Percentiles rank a stretch among this genome's conserved stretches.
Evolutionary conservation across 2,888 invertebrate genomes (phyloP).

Genomic region (Latheticus oryzae): DNA sequence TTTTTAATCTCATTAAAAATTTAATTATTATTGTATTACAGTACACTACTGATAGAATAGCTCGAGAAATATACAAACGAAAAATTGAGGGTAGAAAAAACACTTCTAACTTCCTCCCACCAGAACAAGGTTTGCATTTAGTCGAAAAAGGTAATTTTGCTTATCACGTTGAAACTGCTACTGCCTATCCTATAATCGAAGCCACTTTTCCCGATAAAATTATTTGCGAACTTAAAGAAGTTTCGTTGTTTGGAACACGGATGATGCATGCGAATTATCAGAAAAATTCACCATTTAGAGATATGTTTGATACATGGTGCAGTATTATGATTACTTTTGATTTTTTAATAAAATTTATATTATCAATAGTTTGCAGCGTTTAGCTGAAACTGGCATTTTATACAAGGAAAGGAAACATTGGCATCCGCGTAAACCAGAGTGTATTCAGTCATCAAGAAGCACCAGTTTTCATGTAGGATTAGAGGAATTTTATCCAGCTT

Average conservation of each 20-base stretch:
- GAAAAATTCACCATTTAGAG: constrained; percentile 59
- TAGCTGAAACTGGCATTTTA: constrained; percentile 57
- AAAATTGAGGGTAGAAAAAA: constrained; percentile 65
- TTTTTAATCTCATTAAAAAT: too few species aligned
- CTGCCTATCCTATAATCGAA: constrained; percentile 60
- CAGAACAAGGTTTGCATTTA: constrained; percentile 52
- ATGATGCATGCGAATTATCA: constrained; percentile 55
- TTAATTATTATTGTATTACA: constrained; percentile 28
- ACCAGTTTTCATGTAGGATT: constrained; percentile 53
- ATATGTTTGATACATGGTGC: constrained; percentile 60
- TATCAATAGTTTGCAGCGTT: constrained; percentile 54
- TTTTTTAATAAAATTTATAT: background rate
- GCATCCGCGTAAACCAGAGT: constrained; percentile 58
- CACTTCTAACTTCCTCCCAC: constrained; percentile 51
- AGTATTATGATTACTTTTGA: constrained; percentile 9
- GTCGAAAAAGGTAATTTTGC: constrained; percentile 59
- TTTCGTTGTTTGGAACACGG: constrained; percentile 54
- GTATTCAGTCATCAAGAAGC: constrained; percentile 50
- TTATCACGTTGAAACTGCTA: constrained; percentile 59
- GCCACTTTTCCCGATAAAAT: constrained; percentile 54
- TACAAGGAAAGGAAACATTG: constrained; percentile 54
- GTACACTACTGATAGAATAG: constrained; percentile 67
- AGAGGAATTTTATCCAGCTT: constrained; percentile 57
- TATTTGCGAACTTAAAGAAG: constrained; percentile 60
- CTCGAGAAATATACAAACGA: constrained; percentile 69